phyloP scores from a whole-genome alignment of 2,888 invertebrate genomes.

The Xylophagus ater region DNA sequence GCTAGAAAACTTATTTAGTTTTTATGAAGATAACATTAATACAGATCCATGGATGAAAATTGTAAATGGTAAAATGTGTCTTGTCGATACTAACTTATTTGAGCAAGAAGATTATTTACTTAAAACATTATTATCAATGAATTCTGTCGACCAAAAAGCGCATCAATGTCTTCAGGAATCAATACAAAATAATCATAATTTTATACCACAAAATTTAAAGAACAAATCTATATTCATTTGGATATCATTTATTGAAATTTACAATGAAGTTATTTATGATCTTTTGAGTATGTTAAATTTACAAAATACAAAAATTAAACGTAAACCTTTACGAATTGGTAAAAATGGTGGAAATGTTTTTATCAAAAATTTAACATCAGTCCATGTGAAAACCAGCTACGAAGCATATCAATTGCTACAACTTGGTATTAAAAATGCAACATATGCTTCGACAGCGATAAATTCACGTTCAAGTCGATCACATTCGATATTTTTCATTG shows the following conservation, averaged over 20 bases:
- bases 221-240: slow-evolving; percentile 46
- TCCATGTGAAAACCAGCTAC: slow-evolving; percentile 44
- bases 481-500: slow-evolving; percentile 76
- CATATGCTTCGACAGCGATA: slow-evolving; percentile 59
- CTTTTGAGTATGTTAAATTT: slow-evolving; percentile 50
- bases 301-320: slow-evolving; percentile 21
- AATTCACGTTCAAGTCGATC: slow-evolving; percentile 77
- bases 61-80: slow-evolving; percentile 23
- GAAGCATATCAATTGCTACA: too few species aligned
- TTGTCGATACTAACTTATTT: slow-evolving; percentile 23
- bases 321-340: too few species aligned
- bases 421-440: slow-evolving; percentile 57
- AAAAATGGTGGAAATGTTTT: slow-evolving; percentile 38
- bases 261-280: slow-evolving; percentile 84
- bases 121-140: neutral
- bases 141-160: neutral
- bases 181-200: slow-evolving; percentile 2
- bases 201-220: slow-evolving; percentile 18
- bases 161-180: neutral
- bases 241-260: slow-evolving; percentile 84
- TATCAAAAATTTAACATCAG: slow-evolving; percentile 38
- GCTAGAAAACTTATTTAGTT: slow-evolving; percentile 35
- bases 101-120: slow-evolving; percentile 23
- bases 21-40: slow-evolving; percentile 14
- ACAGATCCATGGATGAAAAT: slow-evolving; percentile 28